Evolutionary conservation across 1,140 invertebrate species (phyloP).

Genomic region (Drosophila bipectinata): DNA sequence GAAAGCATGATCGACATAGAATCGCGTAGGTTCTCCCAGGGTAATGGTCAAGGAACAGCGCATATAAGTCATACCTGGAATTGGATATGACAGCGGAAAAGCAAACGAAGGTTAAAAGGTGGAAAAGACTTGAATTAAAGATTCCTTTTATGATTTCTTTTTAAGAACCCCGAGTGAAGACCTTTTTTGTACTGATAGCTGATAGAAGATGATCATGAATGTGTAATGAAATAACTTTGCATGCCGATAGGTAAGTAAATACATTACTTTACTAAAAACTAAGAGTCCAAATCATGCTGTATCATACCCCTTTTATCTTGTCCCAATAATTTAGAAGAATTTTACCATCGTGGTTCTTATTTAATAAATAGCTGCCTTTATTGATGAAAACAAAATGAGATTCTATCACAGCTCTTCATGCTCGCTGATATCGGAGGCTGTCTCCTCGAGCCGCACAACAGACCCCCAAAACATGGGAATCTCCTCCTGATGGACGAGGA

Average conservation of each 20-base stretch:
- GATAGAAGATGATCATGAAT: too few species aligned
- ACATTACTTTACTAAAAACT: too few species aligned
- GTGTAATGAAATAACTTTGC: too few species aligned
- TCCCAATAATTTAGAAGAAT: neutral
- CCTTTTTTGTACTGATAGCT: too few species aligned
- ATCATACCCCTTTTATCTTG: neutral
- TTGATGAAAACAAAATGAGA: constrained; percentile 21
- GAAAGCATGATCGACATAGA: constrained; percentile 54
- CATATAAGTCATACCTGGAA: constrained; percentile 38
- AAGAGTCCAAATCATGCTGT: neutral
- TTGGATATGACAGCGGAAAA: constrained; percentile 23
- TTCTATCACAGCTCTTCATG: constrained; percentile 59
- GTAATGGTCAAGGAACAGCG: constrained; percentile 52
- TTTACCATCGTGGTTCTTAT: neutral
- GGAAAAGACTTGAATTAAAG: too few species aligned
- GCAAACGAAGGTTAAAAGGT: constrained; percentile 3
- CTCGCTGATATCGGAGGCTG: constrained; percentile 17
- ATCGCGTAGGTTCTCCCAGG: constrained; percentile 32
- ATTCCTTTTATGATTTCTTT: too few species aligned
- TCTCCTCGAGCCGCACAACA: constrained; percentile 43
- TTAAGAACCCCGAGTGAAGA: too few species aligned
- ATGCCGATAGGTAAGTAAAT: too few species aligned
- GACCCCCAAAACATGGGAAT: constrained; percentile 62
- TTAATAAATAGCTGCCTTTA: constrained; percentile 31
- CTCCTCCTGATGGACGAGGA: constrained; percentile 44